Percentiles rank a stretch among this genome's conserved stretches.
Evolutionary conservation across 30 jellyfish, hydroid and myxozoan genomes (phyloP).

Genomic region (Sanderia malayensis): DNA sequence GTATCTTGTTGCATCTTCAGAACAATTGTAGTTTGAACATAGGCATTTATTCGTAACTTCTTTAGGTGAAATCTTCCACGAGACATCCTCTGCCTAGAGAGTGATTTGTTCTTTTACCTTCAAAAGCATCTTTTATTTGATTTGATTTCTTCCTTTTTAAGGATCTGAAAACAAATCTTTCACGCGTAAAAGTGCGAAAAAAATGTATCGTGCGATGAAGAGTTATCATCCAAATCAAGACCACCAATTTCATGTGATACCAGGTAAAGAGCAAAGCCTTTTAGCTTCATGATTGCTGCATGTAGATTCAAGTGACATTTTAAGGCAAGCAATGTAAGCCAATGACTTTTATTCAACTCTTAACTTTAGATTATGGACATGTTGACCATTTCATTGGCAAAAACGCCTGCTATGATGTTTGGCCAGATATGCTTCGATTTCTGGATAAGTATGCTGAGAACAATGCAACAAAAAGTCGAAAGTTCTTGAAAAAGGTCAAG

Average conservation of each 20-base stretch:
- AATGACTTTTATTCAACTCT: too few species aligned
- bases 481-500: constrained; percentile 17
- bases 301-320: neutral
- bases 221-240: constrained; percentile 49
- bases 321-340: too few species aligned
- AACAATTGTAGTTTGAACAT: too few species aligned
- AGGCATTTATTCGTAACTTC: too few species aligned
- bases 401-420: constrained; percentile 63
- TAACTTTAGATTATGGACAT: constrained; percentile 68
- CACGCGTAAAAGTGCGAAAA: constrained; percentile 18
- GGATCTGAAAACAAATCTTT: constrained; percentile 59
- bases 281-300: neutral
- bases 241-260: constrained; percentile 23
- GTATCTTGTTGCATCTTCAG: too few species aligned
- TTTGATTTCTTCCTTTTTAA: neutral
- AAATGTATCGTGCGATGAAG: constrained; percentile 26
- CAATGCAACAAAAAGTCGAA: constrained; percentile 9
- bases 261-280: constrained; percentile 6
- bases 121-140: too few species aligned
- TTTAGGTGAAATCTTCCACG: too few species aligned
- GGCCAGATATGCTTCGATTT: constrained; percentile 49
- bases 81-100: too few species aligned
- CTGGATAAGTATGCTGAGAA: constrained; percentile 65
- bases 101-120: too few species aligned
- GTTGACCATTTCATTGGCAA: constrained; percentile 75